Evolutionary conservation across 53 echinoderm and acorn worm species (phyloP).

Genomic region (Patiria pectinifera): DNA sequence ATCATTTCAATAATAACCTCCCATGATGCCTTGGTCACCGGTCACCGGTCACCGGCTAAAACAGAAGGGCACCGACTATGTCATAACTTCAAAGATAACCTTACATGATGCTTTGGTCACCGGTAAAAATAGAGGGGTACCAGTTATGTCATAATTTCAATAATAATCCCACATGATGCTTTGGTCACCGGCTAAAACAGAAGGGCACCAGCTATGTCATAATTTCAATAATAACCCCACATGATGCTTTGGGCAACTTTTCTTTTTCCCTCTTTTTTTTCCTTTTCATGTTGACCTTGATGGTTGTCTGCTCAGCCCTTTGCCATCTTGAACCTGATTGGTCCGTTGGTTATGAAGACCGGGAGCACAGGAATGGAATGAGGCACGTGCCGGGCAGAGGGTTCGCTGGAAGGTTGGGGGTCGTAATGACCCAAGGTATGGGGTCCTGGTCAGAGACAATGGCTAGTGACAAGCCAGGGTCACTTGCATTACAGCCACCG

Average conservation of each 20-base stretch:
- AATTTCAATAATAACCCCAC: neutral
- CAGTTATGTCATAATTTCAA: neutral
- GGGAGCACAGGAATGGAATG: neutral
- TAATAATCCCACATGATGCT: neutral
- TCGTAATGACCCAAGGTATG: conserved; percentile 11
- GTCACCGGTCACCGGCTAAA: neutral
- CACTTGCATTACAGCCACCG: neutral
- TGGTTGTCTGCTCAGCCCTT: neutral
- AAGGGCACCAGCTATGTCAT: too few species aligned
- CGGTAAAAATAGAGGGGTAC: neutral
- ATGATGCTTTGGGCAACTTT: conserved; percentile 27
- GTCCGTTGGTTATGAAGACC: neutral
- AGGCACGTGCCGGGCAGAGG: conserved; percentile 20
- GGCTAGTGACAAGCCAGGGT: conserved; percentile 32
- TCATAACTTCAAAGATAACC: neutral
- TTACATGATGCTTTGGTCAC: neutral
- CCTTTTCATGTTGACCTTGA: neutral
- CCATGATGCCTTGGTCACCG: conserved; percentile 18
- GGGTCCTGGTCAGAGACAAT: conserved; percentile 52
- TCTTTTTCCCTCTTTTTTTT: neutral
- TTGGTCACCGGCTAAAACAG: neutral
- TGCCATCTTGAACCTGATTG: conserved; percentile 6
- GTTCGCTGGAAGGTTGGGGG: neutral
- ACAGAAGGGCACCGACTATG: neutral
- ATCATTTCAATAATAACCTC: conserved; percentile 1